Evolutionary conservation across 2,113 vertebrate species (phyloP), one percentile per base, ranked within the genome.

Genomic region (Galbula dea): DNA sequence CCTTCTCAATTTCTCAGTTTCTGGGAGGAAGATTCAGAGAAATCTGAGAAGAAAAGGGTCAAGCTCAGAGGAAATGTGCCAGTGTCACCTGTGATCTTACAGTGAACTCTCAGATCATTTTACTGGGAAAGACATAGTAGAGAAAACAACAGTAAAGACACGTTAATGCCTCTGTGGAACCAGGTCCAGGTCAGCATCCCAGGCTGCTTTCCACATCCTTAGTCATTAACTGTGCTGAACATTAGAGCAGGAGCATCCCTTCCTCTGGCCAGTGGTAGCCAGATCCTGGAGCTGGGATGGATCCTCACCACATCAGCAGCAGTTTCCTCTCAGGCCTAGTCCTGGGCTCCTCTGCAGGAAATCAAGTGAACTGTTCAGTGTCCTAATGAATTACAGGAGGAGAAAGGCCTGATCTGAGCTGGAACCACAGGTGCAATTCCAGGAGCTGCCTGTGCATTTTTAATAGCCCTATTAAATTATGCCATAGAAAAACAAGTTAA

Each of bases 291-390:
- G 29, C 36, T 0, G 2, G 34, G 26, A 6, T 4, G 59, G 15
- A 29, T 36, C 79, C 37, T 30, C 39, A 0, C 10, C 1, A 0
- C 16, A 6, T 8, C 2, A 1, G 21, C 26, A 1, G 0, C 11
- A 13, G 36, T 78, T 48, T 63, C 75, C 55, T 22, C 23, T 39
- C 30, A 34, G 9, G 41, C 57, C 24, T 5, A 22, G 23, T 2
- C 69, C 88, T 4, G 18, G 59, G 36, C 52, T 87, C 61, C 87
- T 27, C 65, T 69, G 30, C 10, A 9, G 49, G 55, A 48, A 54
- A 51, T 5, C 80, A 67, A 15, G 37, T 67, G 19, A 45, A 52
- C 23, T 14, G 32, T 51, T 43, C 29, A 5, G 26, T 48, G 24
- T 75, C 43, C 57, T 14, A 3, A n/a, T 11, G 30, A 27, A 71